Conservation (phyloP, 2,113 vertebrate genomes). For the Orycteropus afer region DNA sequence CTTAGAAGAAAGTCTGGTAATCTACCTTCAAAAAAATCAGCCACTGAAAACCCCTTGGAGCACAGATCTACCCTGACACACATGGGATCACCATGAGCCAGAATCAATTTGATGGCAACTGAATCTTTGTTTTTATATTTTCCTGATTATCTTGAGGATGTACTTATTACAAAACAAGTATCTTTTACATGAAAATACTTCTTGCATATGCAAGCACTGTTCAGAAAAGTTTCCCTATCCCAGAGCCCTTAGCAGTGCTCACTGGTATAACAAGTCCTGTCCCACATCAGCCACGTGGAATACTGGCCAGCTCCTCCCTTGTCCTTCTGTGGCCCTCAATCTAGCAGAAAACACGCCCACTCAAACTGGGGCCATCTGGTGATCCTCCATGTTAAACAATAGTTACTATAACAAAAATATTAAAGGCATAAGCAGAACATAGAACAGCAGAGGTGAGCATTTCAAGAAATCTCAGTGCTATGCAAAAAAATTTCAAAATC, state of each 20-base stretch:
- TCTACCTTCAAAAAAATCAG: not conserved
- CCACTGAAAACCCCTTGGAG: too few relatives aligned
- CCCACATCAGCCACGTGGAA: fast-evolving
- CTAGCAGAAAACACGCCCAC: not conserved
- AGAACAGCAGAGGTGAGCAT: not conserved
- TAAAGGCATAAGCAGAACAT: not conserved
- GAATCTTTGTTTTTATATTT: not conserved
- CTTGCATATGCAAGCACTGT: fast-evolving
- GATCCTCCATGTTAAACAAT: not conserved
- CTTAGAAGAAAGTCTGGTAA: not conserved
- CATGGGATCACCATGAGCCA: not conserved
- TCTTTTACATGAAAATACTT: not conserved
- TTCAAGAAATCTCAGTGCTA: not conserved
- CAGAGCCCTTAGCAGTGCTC: fast-evolving
- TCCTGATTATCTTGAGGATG: not conserved
- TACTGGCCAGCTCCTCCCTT: not conserved
- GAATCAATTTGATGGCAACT: not conserved
- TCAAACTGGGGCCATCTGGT: not conserved
- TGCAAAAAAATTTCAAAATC: not conserved
- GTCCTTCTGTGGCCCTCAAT: not conserved
- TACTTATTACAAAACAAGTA: not conserved
- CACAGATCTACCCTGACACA: not conserved
- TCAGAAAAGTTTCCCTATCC: not conserved
- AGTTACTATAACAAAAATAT: not conserved
- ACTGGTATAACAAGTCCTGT: not conserved